Conservation (phyloP, 2,888 invertebrate genomes). For the Epinotia brunnichana region DNA sequence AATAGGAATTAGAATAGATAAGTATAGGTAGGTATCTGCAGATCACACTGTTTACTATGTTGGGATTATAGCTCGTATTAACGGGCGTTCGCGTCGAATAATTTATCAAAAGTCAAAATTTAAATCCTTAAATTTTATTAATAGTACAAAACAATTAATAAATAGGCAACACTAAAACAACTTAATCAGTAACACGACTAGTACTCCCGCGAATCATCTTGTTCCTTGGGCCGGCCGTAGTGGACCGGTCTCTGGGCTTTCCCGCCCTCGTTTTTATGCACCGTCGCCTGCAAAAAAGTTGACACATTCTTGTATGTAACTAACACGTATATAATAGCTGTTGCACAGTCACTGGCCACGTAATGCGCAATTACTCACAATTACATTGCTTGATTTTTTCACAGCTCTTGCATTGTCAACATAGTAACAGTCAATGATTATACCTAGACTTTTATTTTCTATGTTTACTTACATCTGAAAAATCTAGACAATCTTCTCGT, state of each 20-base stretch:
- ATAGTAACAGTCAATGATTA: background rate
- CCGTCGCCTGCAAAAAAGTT: constrained; percentile 65
- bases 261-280: constrained; percentile 71
- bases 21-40: no score
- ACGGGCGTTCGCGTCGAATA: no score
- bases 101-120: background rate
- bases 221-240: constrained; percentile 65
- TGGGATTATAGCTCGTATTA: no score
- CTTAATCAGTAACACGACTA: constrained; percentile 57
- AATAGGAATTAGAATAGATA: no score
- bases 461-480: background rate
- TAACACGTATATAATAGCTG: constrained; percentile 41
- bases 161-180: constrained; percentile 58
- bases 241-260: constrained; percentile 68
- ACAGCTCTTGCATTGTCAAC: constrained; percentile 29
- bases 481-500: no score
- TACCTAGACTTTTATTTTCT: background rate
- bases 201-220: constrained; percentile 74
- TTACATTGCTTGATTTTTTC: constrained; percentile 32
- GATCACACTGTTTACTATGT: no score
- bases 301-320: constrained; percentile 20
- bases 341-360: constrained; percentile 38
- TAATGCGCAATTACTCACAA: constrained; percentile 38
- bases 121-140: constrained; percentile 33
- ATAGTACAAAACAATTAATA: constrained; percentile 55